Evolutionary conservation across 2,797 vertebrate genomes (phyloP).

Genomic region (Epinephelus coioides): DNA sequence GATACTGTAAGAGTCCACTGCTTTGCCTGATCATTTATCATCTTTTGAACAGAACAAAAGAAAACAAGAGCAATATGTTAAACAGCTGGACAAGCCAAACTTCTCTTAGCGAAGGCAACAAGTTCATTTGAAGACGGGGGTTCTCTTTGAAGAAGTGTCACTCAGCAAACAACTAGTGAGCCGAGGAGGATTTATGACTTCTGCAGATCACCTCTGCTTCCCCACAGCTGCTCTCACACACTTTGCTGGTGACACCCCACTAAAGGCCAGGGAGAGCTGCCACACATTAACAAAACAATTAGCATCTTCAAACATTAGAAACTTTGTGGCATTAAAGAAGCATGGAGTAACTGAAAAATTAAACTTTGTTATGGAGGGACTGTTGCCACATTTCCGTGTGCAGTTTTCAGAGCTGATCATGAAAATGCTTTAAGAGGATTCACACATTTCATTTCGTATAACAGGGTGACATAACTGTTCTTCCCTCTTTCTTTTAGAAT

Average conservation of each 20-base stretch:
- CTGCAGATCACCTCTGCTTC: slow-evolving; percentile 37
- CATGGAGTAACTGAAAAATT: neutral
- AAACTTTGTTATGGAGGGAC: neutral
- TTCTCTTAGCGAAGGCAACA: slow-evolving; percentile 56
- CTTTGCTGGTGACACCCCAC: slow-evolving; percentile 49
- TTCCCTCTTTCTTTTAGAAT: neutral
- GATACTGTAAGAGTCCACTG: slow-evolving; percentile 7
- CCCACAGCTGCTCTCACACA: slow-evolving; percentile 51
- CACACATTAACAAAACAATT: slow-evolving; percentile 6
- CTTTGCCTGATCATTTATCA: slow-evolving; percentile 31
- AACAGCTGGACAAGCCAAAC: slow-evolving; percentile 59
- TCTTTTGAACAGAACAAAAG: slow-evolving; percentile 58
- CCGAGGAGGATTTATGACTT: slow-evolving; percentile 56
- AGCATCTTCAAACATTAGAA: slow-evolving; percentile 1
- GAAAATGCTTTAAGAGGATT: too few species aligned
- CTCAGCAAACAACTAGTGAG: slow-evolving; percentile 56
- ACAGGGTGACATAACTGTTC: neutral
- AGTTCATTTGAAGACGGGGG: slow-evolving; percentile 62
- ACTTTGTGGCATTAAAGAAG: neutral
- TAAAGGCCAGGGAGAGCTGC: slow-evolving; percentile 37
- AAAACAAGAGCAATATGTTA: slow-evolving; percentile 34
- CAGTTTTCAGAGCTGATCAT: too few species aligned
- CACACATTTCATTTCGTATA: too few species aligned
- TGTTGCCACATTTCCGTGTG: neutral
- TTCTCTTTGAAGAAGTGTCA: slow-evolving; percentile 70